Evolutionary conservation across 2,888 invertebrate species (phyloP), one percentile per base, ranked within the genome.

Genomic region (Loripinus fragilis): DNA sequence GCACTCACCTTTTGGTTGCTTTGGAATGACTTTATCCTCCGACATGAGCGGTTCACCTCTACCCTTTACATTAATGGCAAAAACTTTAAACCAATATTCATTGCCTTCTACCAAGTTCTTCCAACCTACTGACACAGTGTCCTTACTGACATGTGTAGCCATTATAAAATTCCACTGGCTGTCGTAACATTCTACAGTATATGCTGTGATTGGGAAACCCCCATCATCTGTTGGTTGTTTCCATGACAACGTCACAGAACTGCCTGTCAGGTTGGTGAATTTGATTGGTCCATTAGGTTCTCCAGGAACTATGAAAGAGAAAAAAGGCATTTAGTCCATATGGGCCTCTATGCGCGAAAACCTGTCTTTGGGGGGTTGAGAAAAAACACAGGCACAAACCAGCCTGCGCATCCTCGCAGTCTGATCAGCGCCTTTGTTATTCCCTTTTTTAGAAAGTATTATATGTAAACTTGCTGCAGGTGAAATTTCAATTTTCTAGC

Each of bases 101-200:
- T 79, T 88, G 70, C 90, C 92, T 91, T 96, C 96, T 85, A 96
- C 95, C 77, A 98, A 94, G 91, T 96, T 96, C 15, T 85, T 80
- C 68, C 90, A 86, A 12, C 85, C 87, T 83, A 87, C 87, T 38
- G 80, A 82, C 15, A 89, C 89, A 38, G 86, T 84, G 48, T 86
- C 85, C 15, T 86, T 86, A 35, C 87, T 82, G 12, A 90, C 87
- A 42, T 85, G 81, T 55, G 86, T 85, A 67, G 83, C 86, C 42
- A 86, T 90, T 35, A 86, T 83, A 99, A 84, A 99, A 95, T 68
- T 98, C 96, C 89, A 99, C 98, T 94, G 98, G 97, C 90, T 98
- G 95, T 82, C 97, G 96, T 96, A 96, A 74, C 88, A 87, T 80
- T 93, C 91, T 7, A 93, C 78, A 35, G 91, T 68, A 82, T 91